phyloP scores from a whole-genome alignment of 2,113 vertebrate species.

The Ictalurus punctatus region DNA sequence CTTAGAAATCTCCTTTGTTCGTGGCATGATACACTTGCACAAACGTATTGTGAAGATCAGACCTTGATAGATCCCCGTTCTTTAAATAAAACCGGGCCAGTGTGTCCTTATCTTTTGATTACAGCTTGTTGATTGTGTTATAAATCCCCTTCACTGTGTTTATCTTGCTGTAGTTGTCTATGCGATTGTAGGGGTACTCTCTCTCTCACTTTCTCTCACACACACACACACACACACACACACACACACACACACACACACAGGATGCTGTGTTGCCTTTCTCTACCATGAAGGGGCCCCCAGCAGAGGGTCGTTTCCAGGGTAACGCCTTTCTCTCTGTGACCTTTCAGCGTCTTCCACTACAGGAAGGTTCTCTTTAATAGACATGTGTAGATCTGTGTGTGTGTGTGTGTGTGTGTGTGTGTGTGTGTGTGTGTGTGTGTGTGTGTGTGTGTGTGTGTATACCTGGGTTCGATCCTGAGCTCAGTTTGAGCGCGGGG shows the following conservation, averaged over 20 bases:
- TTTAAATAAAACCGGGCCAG: neutral
- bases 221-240: neutral
- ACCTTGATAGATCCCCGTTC: no score
- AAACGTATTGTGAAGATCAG: no score
- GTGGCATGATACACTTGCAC: no score
- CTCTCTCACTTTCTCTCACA: no score
- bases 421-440: no score
- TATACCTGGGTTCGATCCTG: no score
- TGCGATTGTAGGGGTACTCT: neutral
- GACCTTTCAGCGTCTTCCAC: constrained; percentile 14
- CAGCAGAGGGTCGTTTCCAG: constrained; percentile 47
- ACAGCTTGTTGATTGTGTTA: neutral
- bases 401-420: no score
- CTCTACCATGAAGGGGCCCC: constrained; percentile 29
- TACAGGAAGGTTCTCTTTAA: neutral
- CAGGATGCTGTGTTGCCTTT: constrained; percentile 20
- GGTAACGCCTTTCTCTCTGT: constrained; percentile 40
- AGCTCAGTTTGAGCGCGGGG: no score
- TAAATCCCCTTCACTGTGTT: neutral
- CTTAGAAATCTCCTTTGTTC: no score
- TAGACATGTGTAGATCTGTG: neutral
- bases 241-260: constrained; percentile 9
- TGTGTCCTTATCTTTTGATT: neutral
- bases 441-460: neutral
- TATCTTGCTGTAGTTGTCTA: neutral